A percentile compares a stretch with the other conserved stretches of the same genome.
Evolutionary conservation across 2,113 vertebrate species (phyloP).

Genomic region (Mesocricetus auratus): DNA sequence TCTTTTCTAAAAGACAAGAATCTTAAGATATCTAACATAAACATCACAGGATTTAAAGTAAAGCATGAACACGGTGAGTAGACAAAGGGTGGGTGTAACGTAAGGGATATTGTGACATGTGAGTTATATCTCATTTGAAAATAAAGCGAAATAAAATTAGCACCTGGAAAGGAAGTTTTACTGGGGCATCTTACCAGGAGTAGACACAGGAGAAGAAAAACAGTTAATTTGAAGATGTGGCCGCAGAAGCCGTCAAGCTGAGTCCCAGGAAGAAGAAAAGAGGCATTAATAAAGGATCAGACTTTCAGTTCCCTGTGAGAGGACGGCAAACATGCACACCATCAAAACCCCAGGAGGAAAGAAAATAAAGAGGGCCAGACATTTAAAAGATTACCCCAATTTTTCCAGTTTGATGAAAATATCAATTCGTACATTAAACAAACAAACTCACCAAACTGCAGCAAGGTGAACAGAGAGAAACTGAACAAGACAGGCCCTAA

Average conservation of each 20-base stretch:
- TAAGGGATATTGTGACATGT: not conserved
- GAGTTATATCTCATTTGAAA: not conserved
- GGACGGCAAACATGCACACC: not conserved
- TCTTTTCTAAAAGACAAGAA: not conserved
- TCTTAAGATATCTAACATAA: slow-evolving; percentile 5
- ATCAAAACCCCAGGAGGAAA: not conserved
- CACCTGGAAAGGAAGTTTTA: not conserved
- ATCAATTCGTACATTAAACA: not conserved
- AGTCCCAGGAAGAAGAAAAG: not conserved
- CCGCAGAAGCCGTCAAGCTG: not conserved
- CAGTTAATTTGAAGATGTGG: not conserved
- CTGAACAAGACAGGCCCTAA: not conserved
- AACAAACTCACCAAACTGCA: not conserved
- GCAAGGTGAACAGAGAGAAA: slow-evolving; percentile 2
- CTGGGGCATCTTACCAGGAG: not conserved
- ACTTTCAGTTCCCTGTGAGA: not conserved
- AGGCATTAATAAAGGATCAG: not conserved
- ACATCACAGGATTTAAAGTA: not conserved
- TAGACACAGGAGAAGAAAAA: not conserved
- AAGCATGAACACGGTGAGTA: not conserved
- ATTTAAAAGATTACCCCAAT: not conserved
- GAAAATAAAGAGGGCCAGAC: not conserved
- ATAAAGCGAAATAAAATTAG: not conserved
- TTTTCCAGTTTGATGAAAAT: not conserved
- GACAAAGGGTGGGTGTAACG: not conserved